These are phyloP conservation scores for Hymenopus coronatus DNA, from an alignment of 2,888 invertebrate species.

Conservation along the genomic window DNA sequence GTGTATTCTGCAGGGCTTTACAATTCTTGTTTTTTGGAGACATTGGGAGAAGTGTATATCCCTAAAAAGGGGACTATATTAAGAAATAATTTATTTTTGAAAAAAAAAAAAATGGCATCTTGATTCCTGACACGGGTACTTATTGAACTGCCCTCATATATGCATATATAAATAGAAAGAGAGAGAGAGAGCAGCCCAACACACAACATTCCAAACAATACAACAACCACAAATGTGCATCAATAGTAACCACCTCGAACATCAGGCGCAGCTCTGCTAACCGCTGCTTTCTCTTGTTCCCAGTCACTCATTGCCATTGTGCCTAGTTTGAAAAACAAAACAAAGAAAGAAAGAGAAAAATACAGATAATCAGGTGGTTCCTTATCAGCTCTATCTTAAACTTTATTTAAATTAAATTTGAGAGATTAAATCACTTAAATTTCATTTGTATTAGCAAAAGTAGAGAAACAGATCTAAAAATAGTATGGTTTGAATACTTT, in stretches of 20 bases:
- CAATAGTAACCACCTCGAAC: slow-evolving; percentile 7
- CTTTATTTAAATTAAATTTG: neutral
- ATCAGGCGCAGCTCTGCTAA: neutral
- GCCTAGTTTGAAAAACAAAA: neutral
- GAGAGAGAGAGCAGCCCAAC: neutral
- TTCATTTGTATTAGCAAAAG: neutral
- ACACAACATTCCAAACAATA: slow-evolving; percentile 7
- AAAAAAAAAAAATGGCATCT: no score
- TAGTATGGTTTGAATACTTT: no score
- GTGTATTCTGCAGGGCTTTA: no score
- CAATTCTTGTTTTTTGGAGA: no score
- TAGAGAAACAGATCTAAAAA: neutral
- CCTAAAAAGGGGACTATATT: no score
- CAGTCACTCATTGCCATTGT: slow-evolving; percentile 5
- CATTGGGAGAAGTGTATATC: no score
- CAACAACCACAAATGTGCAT: neutral
- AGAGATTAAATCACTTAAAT: neutral
- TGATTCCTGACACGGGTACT: no score
- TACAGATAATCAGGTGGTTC: neutral
- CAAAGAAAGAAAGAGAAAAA: neutral
- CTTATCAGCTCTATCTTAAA: neutral
- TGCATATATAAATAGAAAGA: no score
- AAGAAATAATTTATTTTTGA: no score
- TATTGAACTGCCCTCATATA: no score
- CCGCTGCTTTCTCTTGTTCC: slow-evolving; percentile 14